phyloP scores from a whole-genome alignment of 1,140 invertebrate species.

The Drosophila murphyi region DNA sequence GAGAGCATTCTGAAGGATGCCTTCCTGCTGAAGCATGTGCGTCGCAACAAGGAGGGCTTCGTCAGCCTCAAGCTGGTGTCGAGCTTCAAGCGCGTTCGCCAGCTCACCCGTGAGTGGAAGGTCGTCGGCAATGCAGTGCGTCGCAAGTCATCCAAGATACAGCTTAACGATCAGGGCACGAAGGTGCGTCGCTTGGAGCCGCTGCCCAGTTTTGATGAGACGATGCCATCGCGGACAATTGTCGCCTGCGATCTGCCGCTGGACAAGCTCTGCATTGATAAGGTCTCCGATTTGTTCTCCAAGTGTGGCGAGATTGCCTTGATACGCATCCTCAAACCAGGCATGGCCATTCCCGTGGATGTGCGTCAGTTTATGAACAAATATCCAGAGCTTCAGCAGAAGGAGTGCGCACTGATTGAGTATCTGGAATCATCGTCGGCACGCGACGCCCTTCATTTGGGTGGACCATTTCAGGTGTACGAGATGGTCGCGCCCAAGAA shows the following conservation, averaged over 20 bases:
- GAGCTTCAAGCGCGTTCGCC: slow-evolving; percentile 96
- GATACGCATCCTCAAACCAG: slow-evolving; percentile 93
- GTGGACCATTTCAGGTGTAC: slow-evolving; percentile 75
- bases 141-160: slow-evolving; percentile 90
- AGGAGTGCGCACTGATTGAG: slow-evolving; percentile 94
- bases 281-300: slow-evolving; percentile 94
- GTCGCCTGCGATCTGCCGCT: slow-evolving; percentile 94
- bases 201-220: slow-evolving; percentile 95
- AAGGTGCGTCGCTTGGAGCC: slow-evolving; percentile 94
- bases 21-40: slow-evolving; percentile 96
- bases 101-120: slow-evolving; percentile 96
- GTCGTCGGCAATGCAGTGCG: slow-evolving; percentile 93
- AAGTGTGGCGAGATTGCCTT: slow-evolving; percentile 94
- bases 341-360: slow-evolving; percentile 94
- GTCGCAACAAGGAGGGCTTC: slow-evolving; percentile 97
- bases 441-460: slow-evolving; percentile 90
- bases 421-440: slow-evolving; percentile 95
- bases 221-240: slow-evolving; percentile 94
- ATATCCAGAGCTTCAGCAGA: slow-evolving; percentile 93
- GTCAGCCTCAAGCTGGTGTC: slow-evolving; percentile 97
- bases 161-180: slow-evolving; percentile 95
- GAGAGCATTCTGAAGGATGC: slow-evolving; percentile 97
- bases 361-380: slow-evolving; percentile 95
- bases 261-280: slow-evolving; percentile 93
- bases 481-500: slow-evolving; percentile 84